phyloP scores from a whole-genome alignment of 2,888 invertebrate genomes.

The Dryococelus australis region DNA sequence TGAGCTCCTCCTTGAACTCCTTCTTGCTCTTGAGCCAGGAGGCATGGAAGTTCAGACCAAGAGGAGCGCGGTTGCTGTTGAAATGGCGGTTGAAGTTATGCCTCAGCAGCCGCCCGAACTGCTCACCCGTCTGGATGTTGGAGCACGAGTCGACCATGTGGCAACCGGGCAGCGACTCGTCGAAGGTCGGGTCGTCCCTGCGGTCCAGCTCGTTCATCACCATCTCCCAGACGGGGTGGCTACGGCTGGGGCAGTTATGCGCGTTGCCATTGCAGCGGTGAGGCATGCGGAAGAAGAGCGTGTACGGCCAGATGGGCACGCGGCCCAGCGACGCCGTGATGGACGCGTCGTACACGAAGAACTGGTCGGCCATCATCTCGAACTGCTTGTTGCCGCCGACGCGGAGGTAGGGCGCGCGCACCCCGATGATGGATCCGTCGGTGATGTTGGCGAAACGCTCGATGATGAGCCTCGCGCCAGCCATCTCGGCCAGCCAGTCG shows the following conservation, averaged over 20 bases:
- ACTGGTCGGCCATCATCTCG: slow-evolving; percentile 96
- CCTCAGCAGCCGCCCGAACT: slow-evolving; percentile 86
- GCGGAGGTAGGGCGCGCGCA: slow-evolving; percentile 87
- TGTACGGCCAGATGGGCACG: slow-evolving; percentile 97
- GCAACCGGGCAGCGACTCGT: slow-evolving; percentile 92
- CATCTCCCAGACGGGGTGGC: slow-evolving; percentile 96
- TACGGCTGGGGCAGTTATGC: slow-evolving; percentile 81
- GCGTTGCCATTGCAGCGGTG: slow-evolving; percentile 95
- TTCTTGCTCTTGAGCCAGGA: slow-evolving; percentile 95
- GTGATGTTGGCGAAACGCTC: slow-evolving; percentile 92
- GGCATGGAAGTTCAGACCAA: slow-evolving; percentile 93
- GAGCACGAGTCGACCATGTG: slow-evolving; percentile 95
- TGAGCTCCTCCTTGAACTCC: slow-evolving; percentile 89
- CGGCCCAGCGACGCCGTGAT: slow-evolving; percentile 89
- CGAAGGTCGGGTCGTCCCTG: slow-evolving; percentile 92
- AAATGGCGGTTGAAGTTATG: slow-evolving; percentile 96
- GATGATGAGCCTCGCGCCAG: slow-evolving; percentile 84
- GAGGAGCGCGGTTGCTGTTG: slow-evolving; percentile 90
- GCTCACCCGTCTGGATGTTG: slow-evolving; percentile 89
- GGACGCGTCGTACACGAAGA: slow-evolving; percentile 93
- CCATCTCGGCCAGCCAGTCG: slow-evolving; percentile 95
- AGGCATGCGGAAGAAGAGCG: slow-evolving; percentile 94
- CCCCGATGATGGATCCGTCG: slow-evolving; percentile 88
- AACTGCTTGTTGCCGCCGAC: slow-evolving; percentile 95
- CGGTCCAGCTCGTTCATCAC: slow-evolving; percentile 95